Conservation (phyloP, 2,113 vertebrate species). For the Globicephala melas region DNA sequence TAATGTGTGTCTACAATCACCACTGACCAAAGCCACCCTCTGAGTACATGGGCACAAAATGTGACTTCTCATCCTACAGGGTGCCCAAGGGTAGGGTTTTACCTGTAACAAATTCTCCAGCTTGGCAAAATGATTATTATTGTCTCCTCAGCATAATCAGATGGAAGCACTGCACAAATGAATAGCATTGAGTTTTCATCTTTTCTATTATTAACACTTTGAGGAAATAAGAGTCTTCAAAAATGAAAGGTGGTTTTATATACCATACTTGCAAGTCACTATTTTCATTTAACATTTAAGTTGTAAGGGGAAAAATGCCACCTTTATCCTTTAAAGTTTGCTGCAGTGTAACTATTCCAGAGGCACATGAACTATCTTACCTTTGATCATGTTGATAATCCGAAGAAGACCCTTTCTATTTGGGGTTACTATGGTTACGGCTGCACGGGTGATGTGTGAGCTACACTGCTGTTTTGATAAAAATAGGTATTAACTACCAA, state of each 20-base stretch:
- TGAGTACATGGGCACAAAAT: not conserved
- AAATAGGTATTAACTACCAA: conserved; percentile 80
- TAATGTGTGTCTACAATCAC: not conserved
- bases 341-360: conserved; percentile 66
- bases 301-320: not conserved
- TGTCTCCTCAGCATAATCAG: not conserved
- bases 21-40: not conserved
- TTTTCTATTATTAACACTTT: not conserved
- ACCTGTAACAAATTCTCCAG: not conserved
- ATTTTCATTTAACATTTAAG: conserved; percentile 60
- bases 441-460: conserved; percentile 66
- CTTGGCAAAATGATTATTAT: not conserved
- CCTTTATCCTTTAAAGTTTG: conserved; percentile 62
- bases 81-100: not conserved
- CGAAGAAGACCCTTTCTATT: conserved; percentile 76
- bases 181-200: not conserved
- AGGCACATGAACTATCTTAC: conserved; percentile 70
- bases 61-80: not conserved
- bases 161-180: not conserved
- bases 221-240: conserved; percentile 26
- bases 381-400: conserved; percentile 76
- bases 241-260: conserved; percentile 53
- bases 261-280: conserved; percentile 16
- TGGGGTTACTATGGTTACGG: conserved; percentile 83
- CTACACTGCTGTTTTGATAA: conserved; percentile 76